phyloP scores from a whole-genome alignment of 2,888 invertebrate genomes.

The Cinara cedri region DNA sequence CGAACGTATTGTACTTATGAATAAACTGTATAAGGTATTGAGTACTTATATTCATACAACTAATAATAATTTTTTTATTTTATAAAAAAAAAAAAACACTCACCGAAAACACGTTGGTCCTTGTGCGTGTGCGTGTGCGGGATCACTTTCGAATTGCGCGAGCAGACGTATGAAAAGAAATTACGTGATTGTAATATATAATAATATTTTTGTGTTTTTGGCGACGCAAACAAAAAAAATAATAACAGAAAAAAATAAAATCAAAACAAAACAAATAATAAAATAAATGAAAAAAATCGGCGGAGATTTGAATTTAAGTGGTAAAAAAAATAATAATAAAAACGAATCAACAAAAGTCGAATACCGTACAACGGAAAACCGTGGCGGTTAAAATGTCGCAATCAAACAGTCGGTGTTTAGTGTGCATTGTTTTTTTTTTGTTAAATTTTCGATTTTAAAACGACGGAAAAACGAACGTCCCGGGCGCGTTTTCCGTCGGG shows the following conservation, averaged over 20 bases:
- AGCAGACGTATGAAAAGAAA: neutral
- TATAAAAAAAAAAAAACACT: neutral
- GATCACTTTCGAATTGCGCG: constrained; percentile 1
- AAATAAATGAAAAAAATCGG: constrained; percentile 17
- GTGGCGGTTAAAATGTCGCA: constrained; percentile 7
- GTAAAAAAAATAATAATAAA: neutral
- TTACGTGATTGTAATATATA: neutral
- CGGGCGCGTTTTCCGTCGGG: neutral
- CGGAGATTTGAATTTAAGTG: neutral
- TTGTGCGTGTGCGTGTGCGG: neutral
- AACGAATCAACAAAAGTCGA: constrained; percentile 50
- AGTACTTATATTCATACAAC: too few species aligned
- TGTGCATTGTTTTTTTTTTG: too few species aligned
- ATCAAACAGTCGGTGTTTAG: constrained; percentile 39
- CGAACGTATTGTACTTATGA: too few species aligned
- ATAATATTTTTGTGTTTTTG: constrained; percentile 22
- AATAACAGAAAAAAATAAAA: constrained; percentile 7
- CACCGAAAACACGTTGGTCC: constrained; percentile 3
- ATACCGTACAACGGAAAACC: constrained; percentile 51
- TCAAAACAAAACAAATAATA: constrained; percentile 19
- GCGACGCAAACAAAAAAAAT: neutral
- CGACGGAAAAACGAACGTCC: constrained; percentile 12
- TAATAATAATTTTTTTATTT: neutral
- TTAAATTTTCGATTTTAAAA: constrained; percentile 19
- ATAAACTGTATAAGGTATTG: too few species aligned